phyloP scores from a whole-genome alignment of 2,888 invertebrate genomes.

The Apamea crenata region DNA sequence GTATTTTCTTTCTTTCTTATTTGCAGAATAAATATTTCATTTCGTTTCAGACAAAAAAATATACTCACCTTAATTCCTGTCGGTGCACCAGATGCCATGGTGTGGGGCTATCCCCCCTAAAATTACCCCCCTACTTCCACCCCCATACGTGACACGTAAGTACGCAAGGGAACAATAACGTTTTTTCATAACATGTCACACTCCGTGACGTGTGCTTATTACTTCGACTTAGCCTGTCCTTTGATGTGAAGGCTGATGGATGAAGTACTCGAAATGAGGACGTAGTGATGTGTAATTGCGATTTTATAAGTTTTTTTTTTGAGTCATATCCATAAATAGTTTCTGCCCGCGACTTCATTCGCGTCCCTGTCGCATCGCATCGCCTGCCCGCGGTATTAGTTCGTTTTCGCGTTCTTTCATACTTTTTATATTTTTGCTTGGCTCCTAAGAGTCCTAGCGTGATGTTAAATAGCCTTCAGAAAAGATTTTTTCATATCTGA shows the following conservation, averaged over 20 bases:
- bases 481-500: no score
- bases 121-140: slow-evolving; percentile 17
- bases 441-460: no score
- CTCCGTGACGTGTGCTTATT: slow-evolving; percentile 43
- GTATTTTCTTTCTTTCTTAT: no score
- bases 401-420: no score
- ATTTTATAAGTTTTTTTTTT: not conserved
- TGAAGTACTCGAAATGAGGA: not conserved
- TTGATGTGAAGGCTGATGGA: slow-evolving; percentile 31
- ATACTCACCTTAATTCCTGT: not conserved
- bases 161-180: slow-evolving; percentile 48
- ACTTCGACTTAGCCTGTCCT: slow-evolving; percentile 25
- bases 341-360: no score
- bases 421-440: no score
- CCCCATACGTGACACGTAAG: slow-evolving; percentile 20
- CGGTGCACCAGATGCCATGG: not conserved
- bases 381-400: no score
- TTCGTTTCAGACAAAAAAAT: no score
- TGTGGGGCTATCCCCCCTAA: not conserved
- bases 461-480: no score
- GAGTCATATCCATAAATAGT: not conserved
- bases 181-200: slow-evolving; percentile 59
- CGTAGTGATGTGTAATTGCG: not conserved
- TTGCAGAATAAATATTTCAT: no score
- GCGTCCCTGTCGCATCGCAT: no score